Conservation (phyloP, 2,113 vertebrate genomes). For the Sciurus niger region DNA sequence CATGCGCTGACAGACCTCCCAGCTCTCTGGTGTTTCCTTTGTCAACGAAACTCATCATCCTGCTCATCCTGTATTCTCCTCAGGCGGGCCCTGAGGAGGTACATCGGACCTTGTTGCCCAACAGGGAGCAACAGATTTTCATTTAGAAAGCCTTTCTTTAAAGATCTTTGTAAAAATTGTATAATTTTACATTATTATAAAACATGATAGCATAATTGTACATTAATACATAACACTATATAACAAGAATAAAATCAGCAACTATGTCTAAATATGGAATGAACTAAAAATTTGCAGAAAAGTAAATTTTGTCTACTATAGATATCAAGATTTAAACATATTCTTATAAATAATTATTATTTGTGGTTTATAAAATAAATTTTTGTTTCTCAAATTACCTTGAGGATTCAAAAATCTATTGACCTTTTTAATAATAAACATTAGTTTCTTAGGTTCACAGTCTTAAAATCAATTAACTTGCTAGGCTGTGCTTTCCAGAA, state of each 20-base stretch:
- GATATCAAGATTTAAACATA: not conserved
- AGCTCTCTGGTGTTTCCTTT: too few relatives aligned
- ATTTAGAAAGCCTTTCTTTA: not conserved
- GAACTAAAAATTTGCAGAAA: not conserved
- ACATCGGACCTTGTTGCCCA: too few relatives aligned
- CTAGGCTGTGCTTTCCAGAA: not conserved
- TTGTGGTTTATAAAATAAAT: not conserved
- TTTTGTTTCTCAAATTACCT: not conserved
- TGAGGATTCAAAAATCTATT: not conserved
- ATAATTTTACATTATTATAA: not conserved
- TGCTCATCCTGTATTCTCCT: too few relatives aligned
- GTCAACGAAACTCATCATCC: too few relatives aligned
- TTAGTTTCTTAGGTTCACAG: not conserved
- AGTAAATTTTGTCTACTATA: not conserved
- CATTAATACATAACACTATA: not conserved
- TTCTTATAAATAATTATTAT: not conserved
- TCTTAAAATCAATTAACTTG: not conserved
- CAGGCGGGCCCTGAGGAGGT: too few relatives aligned
- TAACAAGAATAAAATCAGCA: not conserved
- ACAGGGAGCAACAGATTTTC: not conserved
- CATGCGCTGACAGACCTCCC: too few relatives aligned
- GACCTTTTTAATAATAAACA: not conserved
- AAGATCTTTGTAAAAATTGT: not conserved
- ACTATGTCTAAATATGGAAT: not conserved
- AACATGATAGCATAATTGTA: not conserved